These are phyloP conservation scores for Papilio polyxenes DNA, from an alignment of 1,140 invertebrate species.

Conservation along the genomic window DNA sequence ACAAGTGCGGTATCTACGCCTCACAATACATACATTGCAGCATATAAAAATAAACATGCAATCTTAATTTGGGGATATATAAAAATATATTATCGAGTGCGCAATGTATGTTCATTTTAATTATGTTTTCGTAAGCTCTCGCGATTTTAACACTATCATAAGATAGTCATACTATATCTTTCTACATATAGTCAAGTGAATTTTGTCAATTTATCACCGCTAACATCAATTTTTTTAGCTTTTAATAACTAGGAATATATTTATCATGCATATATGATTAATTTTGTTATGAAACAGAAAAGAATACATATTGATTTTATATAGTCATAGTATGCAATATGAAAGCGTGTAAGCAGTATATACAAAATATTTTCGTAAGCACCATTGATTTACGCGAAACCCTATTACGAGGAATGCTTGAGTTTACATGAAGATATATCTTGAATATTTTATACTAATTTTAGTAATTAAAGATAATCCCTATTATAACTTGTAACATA, in stretches of 20 bases:
- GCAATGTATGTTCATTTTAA: not conserved
- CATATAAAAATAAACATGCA: conserved; percentile 12
- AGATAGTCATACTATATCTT: not conserved
- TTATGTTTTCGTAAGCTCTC: not conserved
- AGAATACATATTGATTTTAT: not conserved
- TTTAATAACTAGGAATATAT: not conserved
- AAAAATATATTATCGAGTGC: not conserved
- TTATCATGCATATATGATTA: not conserved
- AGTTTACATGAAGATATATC: conserved; percentile 3
- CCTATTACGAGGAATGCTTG: not conserved
- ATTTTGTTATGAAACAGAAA: not conserved
- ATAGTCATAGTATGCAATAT: not conserved
- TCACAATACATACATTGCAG: not conserved
- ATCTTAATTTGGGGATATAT: not conserved
- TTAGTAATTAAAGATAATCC: not conserved
- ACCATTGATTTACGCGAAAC: conserved; percentile 37
- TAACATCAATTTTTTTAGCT: not conserved
- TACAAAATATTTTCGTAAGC: conserved; percentile 29
- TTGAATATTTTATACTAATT: not conserved
- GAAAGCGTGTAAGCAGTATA: conserved; percentile 2
- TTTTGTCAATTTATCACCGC: not conserved
- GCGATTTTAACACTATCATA: not conserved
- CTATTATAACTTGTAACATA: not conserved
- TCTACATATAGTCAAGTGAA: not conserved
- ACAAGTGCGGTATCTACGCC: not conserved